These are phyloP conservation scores for Plutomurus gul DNA, from an alignment of 1,140 invertebrate genomes.

Conservation along the genomic window DNA sequence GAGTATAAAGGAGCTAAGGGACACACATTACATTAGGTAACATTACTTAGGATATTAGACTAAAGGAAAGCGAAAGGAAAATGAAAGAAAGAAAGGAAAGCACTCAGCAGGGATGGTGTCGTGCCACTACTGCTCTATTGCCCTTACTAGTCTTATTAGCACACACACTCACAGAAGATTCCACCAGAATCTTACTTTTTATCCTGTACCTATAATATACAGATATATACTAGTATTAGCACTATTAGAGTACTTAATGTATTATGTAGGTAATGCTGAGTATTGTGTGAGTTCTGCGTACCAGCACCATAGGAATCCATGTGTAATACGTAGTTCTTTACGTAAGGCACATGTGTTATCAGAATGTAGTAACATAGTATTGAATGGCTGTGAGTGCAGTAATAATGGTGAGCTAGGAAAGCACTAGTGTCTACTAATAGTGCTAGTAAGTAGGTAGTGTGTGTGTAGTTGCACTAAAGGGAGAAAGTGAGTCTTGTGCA, in stretches of 20 bases:
- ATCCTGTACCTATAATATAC: too few species aligned
- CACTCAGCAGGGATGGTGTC: not conserved
- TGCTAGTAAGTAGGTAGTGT: not conserved
- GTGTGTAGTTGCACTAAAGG: not conserved
- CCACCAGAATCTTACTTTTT: not conserved
- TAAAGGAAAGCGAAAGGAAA: not conserved
- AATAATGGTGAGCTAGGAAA: too few species aligned
- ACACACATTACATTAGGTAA: slow-evolving; percentile 3
- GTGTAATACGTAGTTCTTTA: too few species aligned
- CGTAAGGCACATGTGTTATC: too few species aligned
- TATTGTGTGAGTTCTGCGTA: too few species aligned
- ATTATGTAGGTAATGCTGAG: too few species aligned
- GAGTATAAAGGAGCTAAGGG: slow-evolving; percentile 2
- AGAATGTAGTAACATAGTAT: too few species aligned
- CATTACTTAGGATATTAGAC: slow-evolving; percentile 13
- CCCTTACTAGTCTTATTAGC: not conserved
- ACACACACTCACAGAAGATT: not conserved
- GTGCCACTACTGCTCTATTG: not conserved
- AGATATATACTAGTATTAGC: too few species aligned
- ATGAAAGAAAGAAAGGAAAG: not conserved
- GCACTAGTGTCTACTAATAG: too few species aligned
- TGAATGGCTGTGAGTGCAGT: too few species aligned
- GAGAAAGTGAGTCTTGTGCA: not conserved
- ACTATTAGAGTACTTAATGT: too few species aligned
- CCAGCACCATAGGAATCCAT: too few species aligned